Evolutionary conservation across 2,888 invertebrate genomes (phyloP), one percentile per base, ranked within the genome.

Genomic region (Amphiduros pacificus): DNA sequence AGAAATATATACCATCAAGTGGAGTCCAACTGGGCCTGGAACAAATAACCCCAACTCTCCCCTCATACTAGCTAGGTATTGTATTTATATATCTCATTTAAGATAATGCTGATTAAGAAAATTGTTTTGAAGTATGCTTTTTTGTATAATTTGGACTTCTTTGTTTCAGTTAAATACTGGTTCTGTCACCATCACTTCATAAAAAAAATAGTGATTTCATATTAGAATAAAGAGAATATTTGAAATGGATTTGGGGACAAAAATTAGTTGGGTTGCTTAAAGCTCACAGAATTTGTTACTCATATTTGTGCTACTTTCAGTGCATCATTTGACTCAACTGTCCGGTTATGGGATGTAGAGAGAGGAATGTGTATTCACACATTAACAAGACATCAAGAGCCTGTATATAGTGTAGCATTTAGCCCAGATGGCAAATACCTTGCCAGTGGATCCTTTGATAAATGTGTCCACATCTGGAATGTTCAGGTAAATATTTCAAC

Each of bases 391-490:
- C 98, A 99, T 80, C 94, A 94, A 17, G 98, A 99, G 80, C 98
- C 98, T 0, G 97, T 98, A 0, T 97, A 97, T 84, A 95, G 95
- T 77, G 96, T 97, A 26, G 96, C 96, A 31, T 98, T 98, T 84
- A 95, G 95, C 76, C 98, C 98, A 0, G 97, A 98, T 85, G 98
- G 98, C 20, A 94, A 95, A 81, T 94, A 93, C 80, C 87, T 99
- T 71, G 98, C 99, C 1, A 96, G 95, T 76, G 99, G 99, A 22
- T 97, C 97, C 74, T 99, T 99, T 83, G 98, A 99, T 82, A 96
- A 98, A 84, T 97, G 95, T 86, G 97, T 99, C 66, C 96, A 97
- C 83, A 97, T 99, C 77, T 99, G 98, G 98, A 97, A 95, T 59
- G 96, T 97, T 40, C 87, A 88, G 84, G 88, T 88, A 77, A 78